These are phyloP conservation scores for Suillia variegata DNA, from an alignment of 2,888 invertebrate species.

Conservation along the genomic window DNA sequence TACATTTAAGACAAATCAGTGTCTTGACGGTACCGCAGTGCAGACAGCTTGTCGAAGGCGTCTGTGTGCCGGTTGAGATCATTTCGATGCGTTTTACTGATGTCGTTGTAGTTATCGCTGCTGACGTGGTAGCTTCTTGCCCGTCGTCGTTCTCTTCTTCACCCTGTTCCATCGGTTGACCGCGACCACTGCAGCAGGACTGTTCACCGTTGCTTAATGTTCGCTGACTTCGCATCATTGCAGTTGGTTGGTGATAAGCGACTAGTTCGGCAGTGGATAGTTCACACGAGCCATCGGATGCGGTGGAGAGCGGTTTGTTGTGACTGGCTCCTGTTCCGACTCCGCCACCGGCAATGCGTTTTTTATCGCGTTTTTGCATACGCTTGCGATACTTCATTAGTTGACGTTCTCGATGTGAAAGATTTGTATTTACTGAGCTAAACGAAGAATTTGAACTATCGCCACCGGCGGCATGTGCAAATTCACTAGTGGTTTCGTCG, in stretches of 20 bases:
- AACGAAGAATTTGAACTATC: conserved; percentile 19
- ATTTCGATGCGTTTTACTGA: conserved; percentile 48
- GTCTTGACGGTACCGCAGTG: conserved; percentile 59
- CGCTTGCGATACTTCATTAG: conserved; percentile 60
- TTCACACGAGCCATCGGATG: conserved; percentile 11
- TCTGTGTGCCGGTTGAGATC: conserved; percentile 61
- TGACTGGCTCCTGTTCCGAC: too few relatives aligned
- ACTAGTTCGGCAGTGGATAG: conserved; percentile 2
- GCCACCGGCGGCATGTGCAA: conserved; percentile 22
- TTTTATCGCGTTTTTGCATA: conserved; percentile 59
- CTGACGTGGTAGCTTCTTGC: conserved; percentile 7
- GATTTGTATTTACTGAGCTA: conserved; percentile 21
- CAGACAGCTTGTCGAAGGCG: conserved; percentile 48
- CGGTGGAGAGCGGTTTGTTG: conserved; percentile 33
- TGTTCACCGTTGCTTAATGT: conserved; percentile 7
- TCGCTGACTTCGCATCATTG: conserved; percentile 5
- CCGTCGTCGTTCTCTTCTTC: conserved; percentile 32
- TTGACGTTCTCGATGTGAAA: conserved; percentile 59
- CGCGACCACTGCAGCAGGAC: conserved; percentile 19
- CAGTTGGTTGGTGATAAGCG: conserved; percentile 13
- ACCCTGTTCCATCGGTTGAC: conserved; percentile 49
- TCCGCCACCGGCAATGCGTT: too few relatives aligned
- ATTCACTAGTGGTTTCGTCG: conserved; percentile 24
- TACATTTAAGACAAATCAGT: conserved; percentile 56
- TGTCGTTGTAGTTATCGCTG: conserved; percentile 10